Evolutionary conservation across 2,113 vertebrate species (phyloP), one percentile per base, ranked within the genome.

Genomic region (Greenwoodochromis staneri): DNA sequence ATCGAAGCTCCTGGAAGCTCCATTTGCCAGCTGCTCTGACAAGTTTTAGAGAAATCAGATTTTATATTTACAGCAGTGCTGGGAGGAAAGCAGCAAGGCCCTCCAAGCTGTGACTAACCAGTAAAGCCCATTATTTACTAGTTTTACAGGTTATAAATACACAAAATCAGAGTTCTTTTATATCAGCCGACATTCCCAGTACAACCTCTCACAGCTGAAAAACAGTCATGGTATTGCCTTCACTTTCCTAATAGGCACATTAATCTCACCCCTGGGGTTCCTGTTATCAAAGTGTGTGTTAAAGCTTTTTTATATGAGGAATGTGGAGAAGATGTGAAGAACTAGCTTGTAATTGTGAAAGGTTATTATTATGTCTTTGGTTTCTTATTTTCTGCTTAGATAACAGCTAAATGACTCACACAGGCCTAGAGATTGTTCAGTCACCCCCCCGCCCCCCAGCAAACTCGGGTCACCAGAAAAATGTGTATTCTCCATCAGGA

Each of bases 21-120:
- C 7, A 55, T 93, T 85, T 38, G 54, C 73, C 88, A 90, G 87
- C 82, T 87, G 90, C 16, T 89, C 69, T 40, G 42, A 29, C 85
- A 5, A 2, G 27, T 83, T 36, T 14, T n/a, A 14, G 4, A 40
- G 12, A n/a, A 82, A 55, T 59, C 27, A 17, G 19, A 19, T 53
- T 55, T 53, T 36, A 81, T 42, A 53, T 40, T 78, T 78, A 51
- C 42, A 78, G 73, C 73, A 31, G 45, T 29, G 45, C 27, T 78
- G 45, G 27, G 16, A 76, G 45, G 7, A 78, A 78, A 78, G 27
- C 73, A 78, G 42, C 71, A 47, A 49, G 73, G 47, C 42, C 40
- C 40, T 31, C 27, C 16, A 11, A 31, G 16, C 42, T 78, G 24
- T 8, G 42, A 78, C 42, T 42, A 73, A 45, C 38, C 13, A 42